Evolutionary conservation across 92 coral and sea anemone species (phyloP), one percentile per base, ranked within the genome.

Genomic region (Galaxea fascicularis): DNA sequence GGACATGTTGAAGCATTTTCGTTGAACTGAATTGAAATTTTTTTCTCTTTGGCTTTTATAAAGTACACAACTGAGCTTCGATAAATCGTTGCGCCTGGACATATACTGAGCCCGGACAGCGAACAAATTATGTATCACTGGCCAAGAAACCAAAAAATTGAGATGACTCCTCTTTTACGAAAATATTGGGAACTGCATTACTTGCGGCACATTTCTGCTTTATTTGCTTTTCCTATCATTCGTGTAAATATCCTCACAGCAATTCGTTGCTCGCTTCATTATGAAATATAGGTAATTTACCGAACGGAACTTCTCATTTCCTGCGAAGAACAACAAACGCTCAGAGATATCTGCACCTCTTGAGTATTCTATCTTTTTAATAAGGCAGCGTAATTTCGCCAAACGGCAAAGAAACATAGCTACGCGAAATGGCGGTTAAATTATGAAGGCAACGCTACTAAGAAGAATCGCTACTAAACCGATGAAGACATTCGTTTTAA

Each of bases 231-330:
- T 28, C 13, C 7, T 35, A 12, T 57, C 28, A 46, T 25, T 30
- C 25, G n/a, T 70, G 56, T 57, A 63, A 75, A 57, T 67, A 54
- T 17, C 52, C 11, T 18, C 51, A 75, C 68, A 75, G 80, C 44
- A 29, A 25, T 17, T 49, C 17, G 69, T 35, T 54, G 21, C 28
- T 35, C 46, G 6, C 67, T 30, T 4, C 22, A 29, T 17, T n/a
- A 47, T 56, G 30, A 75, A 25, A 21, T 22, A 58, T 29, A 3
- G 27, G 26, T 58, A 21, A 56, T 28, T 75, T 54, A 45, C n/a
- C 47, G 20, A n/a, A 12, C 12, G 22, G 46, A 73, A 35, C 62
- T 53, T 74, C 64, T 76, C 65, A 60, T 60, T 74, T 74, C 26
- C 60, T 28, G 9, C 4, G 10, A 60, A 25, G 17, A 22, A 35